Base-by-base conservation (phyloP, 2,797 vertebrate genomes). In the Alfaro cultratus region DNA sequence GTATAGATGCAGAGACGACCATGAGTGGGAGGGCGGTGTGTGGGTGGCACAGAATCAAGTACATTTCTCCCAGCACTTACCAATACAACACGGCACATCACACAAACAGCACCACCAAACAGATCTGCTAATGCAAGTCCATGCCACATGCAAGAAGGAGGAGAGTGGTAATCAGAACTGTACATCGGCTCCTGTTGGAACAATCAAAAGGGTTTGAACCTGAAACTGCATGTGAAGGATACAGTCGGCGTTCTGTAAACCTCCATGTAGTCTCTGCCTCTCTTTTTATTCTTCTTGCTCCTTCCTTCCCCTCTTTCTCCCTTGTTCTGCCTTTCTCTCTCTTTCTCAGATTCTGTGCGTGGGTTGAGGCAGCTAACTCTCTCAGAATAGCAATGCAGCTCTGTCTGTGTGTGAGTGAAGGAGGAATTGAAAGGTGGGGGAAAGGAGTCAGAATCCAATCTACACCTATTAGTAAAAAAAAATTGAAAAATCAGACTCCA, bases 381-480 rank as follows among this genome's bases (percentile, higher is more conserved):
- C 95, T 96, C 94, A 95, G 96, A 96, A 96, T 96, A 96, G 96
- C 95, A 96, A 91, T 96, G 95, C 96, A 95, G 95, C 93, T 94
- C 95, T 94, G 95, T 94, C 94, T 95, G 94, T 93, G 90, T 91
- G 93, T 93, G 92, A 85, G 93, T 91, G 91, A 94, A 92, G 91
- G 92, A 92, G 87, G 78, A 85, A 91, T 83, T 77, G 89, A 90
- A 91, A 91, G 81, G 87, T 87, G 89, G 43, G 57, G 41, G 41
- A 39, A 89, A 76, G 84, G 80, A 93, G 87, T 83, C 84, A 91
- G 90, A 94, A 89, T 94, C 87, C 83, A 89, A 89, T 94, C 90
- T 92, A 80, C 88, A 92, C 84, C 90, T 86, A 88, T 93, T 89
- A 92, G 85, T 79, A 83, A 72, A 85, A 85, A 21, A 41, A 41